Evolutionary conservation across 2,797 vertebrate species (phyloP), one percentile per base, ranked within the genome.

Genomic region (Pantherophis alleghaniensis): DNA sequence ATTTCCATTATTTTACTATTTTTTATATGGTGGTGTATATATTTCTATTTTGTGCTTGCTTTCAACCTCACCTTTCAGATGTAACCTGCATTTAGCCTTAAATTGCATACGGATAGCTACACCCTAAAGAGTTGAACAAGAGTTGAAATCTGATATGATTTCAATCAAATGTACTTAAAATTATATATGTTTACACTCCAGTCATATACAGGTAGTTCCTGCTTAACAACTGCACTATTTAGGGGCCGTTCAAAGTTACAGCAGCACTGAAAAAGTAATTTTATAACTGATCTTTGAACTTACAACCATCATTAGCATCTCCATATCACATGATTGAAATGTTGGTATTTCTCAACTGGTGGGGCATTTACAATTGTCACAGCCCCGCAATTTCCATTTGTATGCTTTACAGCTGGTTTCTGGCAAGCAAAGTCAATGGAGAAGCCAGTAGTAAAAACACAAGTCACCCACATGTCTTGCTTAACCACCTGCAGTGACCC

Each of bases 1-100:
- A 18, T 94, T 88, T 51, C 91, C 55, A 53, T 74, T 95, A 79
- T 74, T 69, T 12, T 32, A 69, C 92, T 91, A 57, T 28, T 63
- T 18, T 61, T 87, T 83, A 83, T 37, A n/a, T 4, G 90, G 6
- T 95, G 0, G 20, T 5, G 88, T 37, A 93, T 37, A 0, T 12
- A n/a, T 63, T 61, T 94, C 63, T 92, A 59, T 74, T 89, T 87
- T 57, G 91, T 18, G 89, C 28, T 83, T 55, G 37, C 6, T 87
- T 87, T 26, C 53, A 47, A 55, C n/a, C 20, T 79, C 18, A 79
- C 18, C 18, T 79, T 79, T 83, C 37, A 79, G 4, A 22, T 42
- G 42, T 47, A 83, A 79, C 18, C 32, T 79, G 37, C 20, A 47
- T 18, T 83, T 24, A 83, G 20, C 74, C 74, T 47, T 42, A 83